These are phyloP conservation scores for Heterotis niloticus DNA, from an alignment of 2,113 vertebrate species.

Conservation along the genomic window DNA sequence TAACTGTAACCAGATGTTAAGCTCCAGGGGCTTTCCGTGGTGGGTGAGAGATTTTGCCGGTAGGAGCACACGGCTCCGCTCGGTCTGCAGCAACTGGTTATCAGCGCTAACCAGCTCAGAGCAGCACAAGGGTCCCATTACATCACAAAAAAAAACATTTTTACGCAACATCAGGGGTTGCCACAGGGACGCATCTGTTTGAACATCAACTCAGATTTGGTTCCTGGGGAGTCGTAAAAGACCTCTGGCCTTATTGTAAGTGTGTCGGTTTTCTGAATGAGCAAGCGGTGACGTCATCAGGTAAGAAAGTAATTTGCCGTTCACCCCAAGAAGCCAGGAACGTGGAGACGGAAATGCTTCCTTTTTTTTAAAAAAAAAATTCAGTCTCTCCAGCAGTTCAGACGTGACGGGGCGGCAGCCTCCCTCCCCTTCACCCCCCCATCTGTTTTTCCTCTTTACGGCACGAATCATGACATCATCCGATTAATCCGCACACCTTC, in stretches of 20 bases:
- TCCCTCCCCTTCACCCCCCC: not conserved
- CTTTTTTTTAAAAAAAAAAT: constrained; percentile 5
- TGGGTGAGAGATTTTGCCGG: constrained; percentile 35
- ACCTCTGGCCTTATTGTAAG: not conserved
- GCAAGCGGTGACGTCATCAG: constrained; percentile 28
- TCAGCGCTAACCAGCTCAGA: constrained; percentile 28
- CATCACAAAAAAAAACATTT: not conserved
- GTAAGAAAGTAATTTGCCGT: not conserved
- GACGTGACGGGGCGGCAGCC: constrained; percentile 22
- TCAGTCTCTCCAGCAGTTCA: not conserved
- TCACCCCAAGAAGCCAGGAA: constrained; percentile 3
- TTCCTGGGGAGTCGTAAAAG: not conserved
- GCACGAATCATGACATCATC: constrained; percentile 35
- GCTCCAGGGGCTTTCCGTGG: constrained; percentile 41
- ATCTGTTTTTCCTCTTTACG: not conserved
- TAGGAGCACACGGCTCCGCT: constrained; percentile 41
- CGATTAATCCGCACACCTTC: constrained; percentile 11
- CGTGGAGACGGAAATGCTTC: not conserved
- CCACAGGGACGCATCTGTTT: not conserved
- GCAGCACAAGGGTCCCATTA: not conserved
- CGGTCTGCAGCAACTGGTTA: constrained; percentile 45
- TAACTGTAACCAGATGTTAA: constrained; percentile 60
- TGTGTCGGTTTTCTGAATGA: not conserved
- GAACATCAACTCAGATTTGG: constrained; percentile 9
- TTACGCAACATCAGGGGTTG: not conserved